Evolutionary conservation across 2,113 vertebrate genomes (phyloP), one percentile per base, ranked within the genome.

Genomic region (Manacus vitellinus): DNA sequence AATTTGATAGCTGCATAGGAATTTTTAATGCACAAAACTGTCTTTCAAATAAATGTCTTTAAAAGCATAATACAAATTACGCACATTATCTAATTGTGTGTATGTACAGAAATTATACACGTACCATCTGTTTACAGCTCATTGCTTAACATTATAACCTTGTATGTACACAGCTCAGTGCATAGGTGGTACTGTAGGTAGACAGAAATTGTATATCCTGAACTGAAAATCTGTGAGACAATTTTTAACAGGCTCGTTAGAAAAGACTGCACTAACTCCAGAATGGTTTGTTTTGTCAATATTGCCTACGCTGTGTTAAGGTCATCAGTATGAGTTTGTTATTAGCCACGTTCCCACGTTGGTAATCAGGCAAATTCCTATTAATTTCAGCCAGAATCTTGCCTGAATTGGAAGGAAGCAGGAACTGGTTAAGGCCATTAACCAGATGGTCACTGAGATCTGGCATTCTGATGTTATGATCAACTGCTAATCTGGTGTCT

Each of bases 251-350:
- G 83, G 55, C 76, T 93, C 2, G 1, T 88, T 84, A 92, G 91
- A 77, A 88, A 93, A 95, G 82, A 46, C 25, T 12, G 83, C n/a
- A 86, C 14, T 44, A 84, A 61, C 85, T 92, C 88, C 88, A 92
- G 92, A 94, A 92, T 5, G 80, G 44, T 89, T 96, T 95, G 92
- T 96, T 96, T 94, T 91, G 96, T 94, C 95, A 96, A 94, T 94
- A 96, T 61, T 94, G 88, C 91, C 92, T 81, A 95, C 80, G 28
- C 92, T 81, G 68, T 77, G 90, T 78, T 92, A 93, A 95, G 95
- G 95, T 94, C 88, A 93, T 54, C 79, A 82, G 66, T 31, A 83
- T 0, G 2, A 86, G 79, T 33, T 78, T 83, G 62, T 44, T 85
- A 93, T 89, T 86, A 94, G 79, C 83, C 76, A 65, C 0, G 0